Evolutionary conservation across 2,888 invertebrate species (phyloP), one percentile per base, ranked within the genome.

Genomic region (Drosophila prolongata): DNA sequence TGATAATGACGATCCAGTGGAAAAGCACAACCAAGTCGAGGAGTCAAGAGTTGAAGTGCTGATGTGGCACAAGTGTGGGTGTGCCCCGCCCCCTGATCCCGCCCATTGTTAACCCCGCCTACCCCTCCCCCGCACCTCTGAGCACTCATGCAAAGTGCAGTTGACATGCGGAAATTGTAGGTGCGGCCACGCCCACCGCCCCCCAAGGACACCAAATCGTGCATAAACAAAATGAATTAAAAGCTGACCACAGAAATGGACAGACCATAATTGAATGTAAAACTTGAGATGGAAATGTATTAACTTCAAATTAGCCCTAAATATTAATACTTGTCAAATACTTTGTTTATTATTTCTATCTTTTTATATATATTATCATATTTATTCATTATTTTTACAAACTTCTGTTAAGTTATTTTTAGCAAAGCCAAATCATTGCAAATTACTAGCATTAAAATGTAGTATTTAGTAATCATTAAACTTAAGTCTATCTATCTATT

Each of bases 121-220:
- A 2, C 19, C 38, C 38, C n/a, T 6, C 37, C 37, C 37, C 37
- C 40, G n/a, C 24, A 30, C 10, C 14, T 16, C 14, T 43, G 42
- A 50, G 89, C 89, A 88, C 83, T 83, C 83, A 83, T 88, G 83
- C 89, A 86, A 88, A 83, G 89, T 88, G 83, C 83, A 88, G 86
- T 83, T 88, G 83, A 88, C 83, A 88, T 82, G 86, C 88, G 88
- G 86, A 88, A 85, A 83, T 83, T 88, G 87, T 83, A 79, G 89
- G 87, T 82, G 88, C 77, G 70, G 14, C n/a, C n/a, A 59, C 60
- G 24, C 44, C 10, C 38, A 42, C 46, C 27, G 16, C 38, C n/a
- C 49, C 14, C 38, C 52, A 52, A 62, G 42, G 62, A 72, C 73
- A 77, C 53, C 56, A 71, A 79, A 77, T 86, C 75, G 83, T 75